Evolutionary conservation across 2,113 vertebrate genomes (phyloP).

Genomic region (Microcebus ravelobensis): DNA sequence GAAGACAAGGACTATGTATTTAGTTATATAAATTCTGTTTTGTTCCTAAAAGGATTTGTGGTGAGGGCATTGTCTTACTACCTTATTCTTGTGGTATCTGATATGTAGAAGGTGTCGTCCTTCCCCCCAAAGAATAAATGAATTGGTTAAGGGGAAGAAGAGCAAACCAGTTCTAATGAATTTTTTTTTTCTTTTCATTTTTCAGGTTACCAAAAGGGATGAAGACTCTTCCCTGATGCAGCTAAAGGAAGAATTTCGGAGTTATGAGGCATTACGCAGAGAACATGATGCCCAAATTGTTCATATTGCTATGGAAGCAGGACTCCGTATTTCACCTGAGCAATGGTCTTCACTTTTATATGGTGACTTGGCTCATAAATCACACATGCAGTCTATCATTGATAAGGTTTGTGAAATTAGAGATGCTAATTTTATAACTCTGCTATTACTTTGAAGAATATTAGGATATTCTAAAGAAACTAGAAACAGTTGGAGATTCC

Average conservation of each 20-base stretch:
- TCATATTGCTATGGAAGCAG: slow-evolving; percentile 98
- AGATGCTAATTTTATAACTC: slow-evolving; percentile 8
- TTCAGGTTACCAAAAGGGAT: slow-evolving; percentile 97
- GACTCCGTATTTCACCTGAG: slow-evolving; percentile 96
- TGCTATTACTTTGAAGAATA: background rate
- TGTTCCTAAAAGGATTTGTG: slow-evolving; percentile 25
- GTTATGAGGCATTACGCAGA: slow-evolving; percentile 94
- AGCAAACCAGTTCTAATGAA: background rate
- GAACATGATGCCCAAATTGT: slow-evolving; percentile 98
- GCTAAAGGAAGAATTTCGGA: slow-evolving; percentile 97
- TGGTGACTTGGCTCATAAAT: slow-evolving; percentile 98
- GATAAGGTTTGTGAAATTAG: slow-evolving; percentile 92
- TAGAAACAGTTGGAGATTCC: background rate
- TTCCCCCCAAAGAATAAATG: background rate
- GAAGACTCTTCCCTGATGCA: slow-evolving; percentile 99
- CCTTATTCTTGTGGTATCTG: background rate
- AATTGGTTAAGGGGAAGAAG: background rate
- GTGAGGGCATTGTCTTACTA: slow-evolving; percentile 18
- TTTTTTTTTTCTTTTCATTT: background rate
- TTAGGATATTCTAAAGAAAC: background rate
- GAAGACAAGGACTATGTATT: background rate
- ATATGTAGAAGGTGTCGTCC: background rate
- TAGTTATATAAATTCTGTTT: slow-evolving; percentile 32
- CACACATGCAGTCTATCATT: slow-evolving; percentile 99
- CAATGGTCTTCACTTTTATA: slow-evolving; percentile 98